Base-by-base conservation (phyloP, 2,888 invertebrate genomes). In the Parasteatoda lunata region DNA sequence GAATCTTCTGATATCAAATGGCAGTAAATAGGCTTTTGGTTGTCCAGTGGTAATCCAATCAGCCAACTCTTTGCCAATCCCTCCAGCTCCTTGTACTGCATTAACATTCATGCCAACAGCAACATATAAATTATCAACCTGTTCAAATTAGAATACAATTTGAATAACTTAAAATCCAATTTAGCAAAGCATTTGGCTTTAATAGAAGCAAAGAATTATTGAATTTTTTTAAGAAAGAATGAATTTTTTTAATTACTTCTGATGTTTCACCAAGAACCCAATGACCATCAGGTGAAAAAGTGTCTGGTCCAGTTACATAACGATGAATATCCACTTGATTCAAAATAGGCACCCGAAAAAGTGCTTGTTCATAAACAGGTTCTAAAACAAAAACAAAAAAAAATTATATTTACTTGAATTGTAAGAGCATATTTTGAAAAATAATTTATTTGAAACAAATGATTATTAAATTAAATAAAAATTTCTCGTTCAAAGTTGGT, bases 211-310 rank as follows among this genome's bases (percentile, higher is more conserved):
- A 30, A 30, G 30, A 30, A 30, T 30, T 30, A 30, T 2, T 30
- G 30, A 0, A 30, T 30, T 30, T 30, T 30, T 30, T 30, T 30
- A 30, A 30, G n/a, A 30, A 30, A 30, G 30, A 30, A 30, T 30
- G 2, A 30, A 30, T 7, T 47, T 11, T 11, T 64, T 59, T 5
- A 71, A 88, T 86, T 87, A 97, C 96, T 94, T 98, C 98, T 0
- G 98, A 96, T 4, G 96, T 95, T 93, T 98, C 97, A 0, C 99
- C 99, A 0, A 98, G 94, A 81, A 98, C 96, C 96, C 97, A 97
- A 91, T 96, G 96, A 92, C 97, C 97, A 92, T 99, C 99, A 0
- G 99, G 98, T 4, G 98, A 97, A 93, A 98, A 99, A 2, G 97
- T 96, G 92, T 98, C 98, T 0, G 98, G 95, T 0, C 97, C 96